A percentile compares a stretch with the other conserved stretches of the same genome.
phyloP scores from a whole-genome alignment of 2,797 vertebrate species.

The Enteromius trimaculatus region DNA sequence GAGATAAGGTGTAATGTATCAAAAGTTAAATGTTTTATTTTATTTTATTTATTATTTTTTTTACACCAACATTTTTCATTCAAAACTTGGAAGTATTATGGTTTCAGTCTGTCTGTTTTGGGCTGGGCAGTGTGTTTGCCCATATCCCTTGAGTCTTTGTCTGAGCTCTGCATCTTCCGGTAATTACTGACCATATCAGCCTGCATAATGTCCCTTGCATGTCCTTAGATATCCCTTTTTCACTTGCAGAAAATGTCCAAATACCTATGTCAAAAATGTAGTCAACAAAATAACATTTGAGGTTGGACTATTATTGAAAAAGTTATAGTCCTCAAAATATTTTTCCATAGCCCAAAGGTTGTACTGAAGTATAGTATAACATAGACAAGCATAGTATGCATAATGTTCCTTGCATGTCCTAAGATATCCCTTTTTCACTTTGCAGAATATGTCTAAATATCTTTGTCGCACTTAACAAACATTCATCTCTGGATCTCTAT shows the following conservation, averaged over 20 bases:
- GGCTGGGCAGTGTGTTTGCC: constrained; percentile 38
- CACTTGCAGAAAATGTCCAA: neutral
- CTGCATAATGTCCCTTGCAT: constrained; percentile 12
- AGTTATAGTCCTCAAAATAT: neutral
- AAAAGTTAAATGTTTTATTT: neutral
- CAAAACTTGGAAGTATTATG: neutral
- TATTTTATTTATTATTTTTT: neutral
- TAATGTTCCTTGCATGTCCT: constrained; percentile 1
- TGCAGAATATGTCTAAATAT: neutral
- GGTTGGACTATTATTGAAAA: neutral
- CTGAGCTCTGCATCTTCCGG: constrained; percentile 57
- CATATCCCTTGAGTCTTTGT: constrained; percentile 47
- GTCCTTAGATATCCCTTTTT: neutral
- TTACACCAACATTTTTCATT: neutral
- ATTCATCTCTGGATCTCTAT: neutral
- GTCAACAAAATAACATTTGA: neutral
- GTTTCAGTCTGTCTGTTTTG: neutral
- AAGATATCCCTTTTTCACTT: neutral
- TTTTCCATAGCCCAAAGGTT: neutral
- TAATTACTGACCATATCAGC: constrained; percentile 54
- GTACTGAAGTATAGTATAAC: neutral
- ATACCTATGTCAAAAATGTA: neutral
- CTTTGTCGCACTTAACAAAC: neutral
- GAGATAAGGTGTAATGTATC: neutral
- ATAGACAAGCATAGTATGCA: no score